Evolutionary conservation across 2,113 vertebrate genomes (phyloP).

Genomic region (Serilophus lunatus): DNA sequence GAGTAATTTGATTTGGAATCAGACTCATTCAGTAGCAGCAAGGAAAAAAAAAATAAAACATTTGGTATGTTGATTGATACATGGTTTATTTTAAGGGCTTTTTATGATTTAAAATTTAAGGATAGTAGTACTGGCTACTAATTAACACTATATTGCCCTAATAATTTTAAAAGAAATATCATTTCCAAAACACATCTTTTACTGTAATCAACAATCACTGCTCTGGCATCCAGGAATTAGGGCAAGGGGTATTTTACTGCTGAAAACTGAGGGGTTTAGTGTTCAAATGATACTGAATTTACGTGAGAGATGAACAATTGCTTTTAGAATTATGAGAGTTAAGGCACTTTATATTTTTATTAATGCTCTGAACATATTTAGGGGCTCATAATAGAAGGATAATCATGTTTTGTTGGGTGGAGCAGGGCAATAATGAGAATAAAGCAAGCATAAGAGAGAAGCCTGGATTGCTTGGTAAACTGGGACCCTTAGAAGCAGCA

Average conservation of each 20-base stretch:
- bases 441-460: background rate
- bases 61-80: background rate
- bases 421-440: background rate
- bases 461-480: background rate
- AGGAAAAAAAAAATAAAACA: background rate
- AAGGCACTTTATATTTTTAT: background rate
- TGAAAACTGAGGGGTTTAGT: background rate
- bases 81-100: background rate
- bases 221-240: background rate
- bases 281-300: background rate
- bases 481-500: background rate
- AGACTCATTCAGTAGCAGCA: background rate
- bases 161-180: accelerated
- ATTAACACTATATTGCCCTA: background rate
- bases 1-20: background rate
- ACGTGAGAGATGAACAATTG: background rate
- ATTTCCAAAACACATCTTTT: background rate
- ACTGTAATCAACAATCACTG: background rate
- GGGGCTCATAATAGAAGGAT: background rate
- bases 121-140: background rate
- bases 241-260: background rate
- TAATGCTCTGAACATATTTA: background rate
- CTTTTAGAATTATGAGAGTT: background rate
- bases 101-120: background rate
- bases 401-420: background rate